Percentiles rank a stretch among this genome's conserved stretches.
Conservation (phyloP, 1,140 invertebrate species). For the Macrotrachela quadricornifera region DNA sequence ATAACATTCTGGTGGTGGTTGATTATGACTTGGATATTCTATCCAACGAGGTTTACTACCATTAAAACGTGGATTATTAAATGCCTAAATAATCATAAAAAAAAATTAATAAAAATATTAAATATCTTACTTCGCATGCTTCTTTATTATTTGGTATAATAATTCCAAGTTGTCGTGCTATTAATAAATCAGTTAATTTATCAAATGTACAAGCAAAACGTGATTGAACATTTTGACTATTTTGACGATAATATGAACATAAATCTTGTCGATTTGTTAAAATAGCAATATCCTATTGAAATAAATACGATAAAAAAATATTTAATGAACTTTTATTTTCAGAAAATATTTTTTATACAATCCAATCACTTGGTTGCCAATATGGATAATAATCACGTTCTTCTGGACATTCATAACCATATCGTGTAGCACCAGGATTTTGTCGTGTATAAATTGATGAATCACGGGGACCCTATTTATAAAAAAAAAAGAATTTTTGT, state of each 20-base stretch:
- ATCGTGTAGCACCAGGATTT: constrained; percentile 21
- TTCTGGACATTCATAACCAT: constrained; percentile 29
- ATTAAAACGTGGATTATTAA: constrained; percentile 10
- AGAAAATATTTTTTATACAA: constrained; percentile 21
- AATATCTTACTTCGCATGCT: constrained; percentile 19
- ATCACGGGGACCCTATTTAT: background rate
- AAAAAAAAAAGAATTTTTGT: no score
- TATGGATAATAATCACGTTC: constrained; percentile 29
- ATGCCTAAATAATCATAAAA: constrained; percentile 9
- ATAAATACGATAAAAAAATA: background rate
- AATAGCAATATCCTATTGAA: constrained; percentile 23
- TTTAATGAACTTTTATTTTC: no score
- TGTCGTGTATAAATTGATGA: constrained; percentile 23
- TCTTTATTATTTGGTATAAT: constrained; percentile 20
- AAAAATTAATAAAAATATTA: constrained; percentile 11
- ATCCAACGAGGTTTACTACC: constrained; percentile 16
- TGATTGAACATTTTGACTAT: constrained; percentile 23
- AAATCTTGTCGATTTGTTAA: constrained; percentile 22
- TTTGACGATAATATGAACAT: constrained; percentile 18
- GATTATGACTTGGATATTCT: constrained; percentile 18
- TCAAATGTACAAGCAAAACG: constrained; percentile 2
- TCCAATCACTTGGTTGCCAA: constrained; percentile 28
- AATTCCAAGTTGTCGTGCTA: constrained; percentile 11
- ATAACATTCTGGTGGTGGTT: constrained; percentile 18
- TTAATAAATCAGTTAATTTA: constrained; percentile 11